phyloP scores from a whole-genome alignment of 2,888 invertebrate genomes.

The Oligia latruncula region DNA sequence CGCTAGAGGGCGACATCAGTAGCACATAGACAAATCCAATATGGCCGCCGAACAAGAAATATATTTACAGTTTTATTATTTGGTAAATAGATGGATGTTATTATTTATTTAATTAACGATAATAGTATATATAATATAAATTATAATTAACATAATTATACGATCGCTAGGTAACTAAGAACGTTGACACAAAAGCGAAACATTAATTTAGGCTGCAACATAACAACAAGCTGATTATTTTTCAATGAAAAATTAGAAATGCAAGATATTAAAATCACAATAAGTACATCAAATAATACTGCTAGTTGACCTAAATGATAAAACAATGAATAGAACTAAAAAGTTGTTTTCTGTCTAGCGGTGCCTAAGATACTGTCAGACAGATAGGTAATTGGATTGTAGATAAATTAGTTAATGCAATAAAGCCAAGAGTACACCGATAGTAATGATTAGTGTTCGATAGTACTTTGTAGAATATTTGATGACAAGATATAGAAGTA shows the following conservation, averaged over 20 bases:
- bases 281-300: neutral
- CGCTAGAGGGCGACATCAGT: constrained; percentile 76
- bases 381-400: constrained; percentile 19
- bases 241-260: neutral
- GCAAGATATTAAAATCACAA: constrained; percentile 12
- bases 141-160: neutral
- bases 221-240: constrained; percentile 35
- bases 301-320: constrained; percentile 14
- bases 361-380: constrained; percentile 28
- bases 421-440: constrained; percentile 31
- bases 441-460: constrained; percentile 31
- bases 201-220: constrained; percentile 21
- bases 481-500: constrained; percentile 20
- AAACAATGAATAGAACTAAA: constrained; percentile 41
- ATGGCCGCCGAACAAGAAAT: constrained; percentile 76
- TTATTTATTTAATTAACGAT: neutral
- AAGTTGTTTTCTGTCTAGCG: constrained; percentile 32
- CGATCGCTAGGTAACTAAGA: constrained; percentile 14
- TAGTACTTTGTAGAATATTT: constrained; percentile 24
- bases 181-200: constrained; percentile 34
- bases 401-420: constrained; percentile 40
- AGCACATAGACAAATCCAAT: constrained; percentile 75
- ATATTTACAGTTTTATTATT: constrained; percentile 7
- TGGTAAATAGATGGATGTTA: neutral
- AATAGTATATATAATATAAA: neutral